Conservation (phyloP, 2,888 invertebrate genomes). For the Netelia inedita region DNA sequence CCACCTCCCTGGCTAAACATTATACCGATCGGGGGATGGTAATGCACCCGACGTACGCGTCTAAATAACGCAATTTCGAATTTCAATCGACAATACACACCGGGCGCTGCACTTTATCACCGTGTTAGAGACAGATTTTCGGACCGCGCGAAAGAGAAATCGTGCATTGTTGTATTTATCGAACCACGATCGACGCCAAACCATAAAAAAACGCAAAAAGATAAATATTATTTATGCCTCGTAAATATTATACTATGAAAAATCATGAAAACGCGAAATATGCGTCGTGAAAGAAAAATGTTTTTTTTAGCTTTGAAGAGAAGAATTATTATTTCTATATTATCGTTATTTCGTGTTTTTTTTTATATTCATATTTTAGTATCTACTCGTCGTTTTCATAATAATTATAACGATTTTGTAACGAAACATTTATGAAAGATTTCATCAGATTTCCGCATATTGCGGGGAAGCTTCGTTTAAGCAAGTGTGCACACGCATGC, state of each 20-base stretch:
- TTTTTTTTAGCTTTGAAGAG: no score
- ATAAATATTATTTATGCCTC: no score
- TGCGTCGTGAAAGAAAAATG: no score
- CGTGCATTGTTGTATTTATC: neutral
- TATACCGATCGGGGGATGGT: constrained; percentile 53
- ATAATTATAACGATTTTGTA: no score
- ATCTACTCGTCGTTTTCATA: no score
- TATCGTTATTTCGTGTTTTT: no score
- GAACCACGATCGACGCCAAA: neutral
- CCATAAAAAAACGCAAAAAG: no score
- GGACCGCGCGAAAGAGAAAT: constrained; percentile 3
- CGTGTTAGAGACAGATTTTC: constrained; percentile 30
- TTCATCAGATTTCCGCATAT: neutral
- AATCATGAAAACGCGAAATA: no score
- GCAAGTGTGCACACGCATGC: constrained; percentile 20
- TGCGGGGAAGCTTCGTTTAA: constrained; percentile 42
- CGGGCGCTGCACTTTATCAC: constrained; percentile 23
- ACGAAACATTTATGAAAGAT: no score
- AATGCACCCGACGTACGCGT: constrained; percentile 54
- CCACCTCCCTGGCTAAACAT: constrained; percentile 43
- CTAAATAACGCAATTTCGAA: constrained; percentile 58
- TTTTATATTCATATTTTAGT: no score
- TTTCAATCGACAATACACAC: constrained; percentile 30
- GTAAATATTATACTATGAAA: no score
- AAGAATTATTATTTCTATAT: no score